Evolutionary conservation across 2,797 vertebrate genomes (phyloP), one percentile per base, ranked within the genome.

Genomic region (Cuniculus paca): DNA sequence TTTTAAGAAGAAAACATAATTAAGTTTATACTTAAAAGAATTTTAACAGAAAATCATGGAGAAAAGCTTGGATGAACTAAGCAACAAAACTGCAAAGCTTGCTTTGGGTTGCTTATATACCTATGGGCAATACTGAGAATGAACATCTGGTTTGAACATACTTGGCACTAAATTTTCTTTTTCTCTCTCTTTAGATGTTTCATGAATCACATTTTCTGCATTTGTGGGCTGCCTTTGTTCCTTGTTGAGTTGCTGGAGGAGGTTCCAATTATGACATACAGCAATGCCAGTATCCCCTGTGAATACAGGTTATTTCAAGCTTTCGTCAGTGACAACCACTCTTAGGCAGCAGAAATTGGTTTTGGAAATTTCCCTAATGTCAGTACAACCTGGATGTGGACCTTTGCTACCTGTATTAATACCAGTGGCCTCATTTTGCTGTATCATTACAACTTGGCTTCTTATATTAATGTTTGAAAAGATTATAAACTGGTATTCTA

Each of bases 361-460:
- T 99, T 99, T 99, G 99, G 99, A 99, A 98, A 99, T 99, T 98
- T 98, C 99, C 98, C 98, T 99, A 99, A 99, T 99, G 99, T 99
- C 98, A 98, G 96, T 98, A 98, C 98, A 98, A 99, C 98, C 98
- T 98, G 98, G 99, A 99, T 98, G 98, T 99, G 99, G 99, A 99
- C 98, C 98, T 99, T 98, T 98, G 99, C 98, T 99, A 99, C 99
- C 98, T 99, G 98, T 99, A 99, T 98, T 98, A 99, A 98, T 99
- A 99, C 99, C 99, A 99, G 99, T 99, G 99, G 99, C 99, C 99
- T 99, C 99, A 99, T 99, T 99, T 99, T 98, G 99, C 99, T 99
- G 98, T 99, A 98, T 99, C 98, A 99, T 99, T 99, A 99, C 98
- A 95, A 99, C 99, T 99, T 99, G 99, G 99, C 99, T 99, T 99